These are phyloP conservation scores for Borostomias antarcticus DNA, from an alignment of 2,797 vertebrate species.

Conservation along the genomic window DNA sequence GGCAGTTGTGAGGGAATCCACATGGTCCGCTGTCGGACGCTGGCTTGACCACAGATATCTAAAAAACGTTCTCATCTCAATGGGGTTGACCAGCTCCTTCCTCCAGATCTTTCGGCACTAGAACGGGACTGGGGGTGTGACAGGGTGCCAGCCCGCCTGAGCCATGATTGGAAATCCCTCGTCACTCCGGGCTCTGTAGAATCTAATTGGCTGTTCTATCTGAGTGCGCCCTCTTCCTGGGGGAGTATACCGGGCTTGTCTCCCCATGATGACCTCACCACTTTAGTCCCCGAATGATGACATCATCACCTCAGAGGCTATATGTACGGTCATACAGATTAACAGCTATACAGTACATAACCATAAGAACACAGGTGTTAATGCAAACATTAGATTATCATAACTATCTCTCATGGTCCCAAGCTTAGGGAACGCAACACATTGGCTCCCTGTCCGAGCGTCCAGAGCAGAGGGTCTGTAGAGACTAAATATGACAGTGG, in stretches of 20 bases:
- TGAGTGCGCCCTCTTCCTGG: no score
- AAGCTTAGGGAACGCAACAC: conserved; percentile 52
- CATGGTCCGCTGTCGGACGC: no score
- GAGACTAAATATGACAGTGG: not conserved
- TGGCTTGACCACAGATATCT: not conserved
- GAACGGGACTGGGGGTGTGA: not conserved
- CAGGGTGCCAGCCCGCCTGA: not conserved
- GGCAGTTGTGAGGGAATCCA: not conserved
- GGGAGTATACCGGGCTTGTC: not conserved
- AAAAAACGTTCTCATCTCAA: not conserved
- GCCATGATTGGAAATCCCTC: not conserved
- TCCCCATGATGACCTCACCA: not conserved
- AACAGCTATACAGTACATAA: conserved; percentile 46
- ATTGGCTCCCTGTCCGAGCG: conserved; percentile 41
- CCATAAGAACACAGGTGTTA: conserved; percentile 40
- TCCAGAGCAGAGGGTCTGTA: conserved; percentile 52
- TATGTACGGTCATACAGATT: conserved; percentile 53
- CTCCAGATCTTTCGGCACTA: not conserved
- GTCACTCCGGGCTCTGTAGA: not conserved
- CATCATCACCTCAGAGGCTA: conserved; percentile 45
- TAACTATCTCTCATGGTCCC: conserved; percentile 35
- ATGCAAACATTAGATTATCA: conserved; percentile 52
- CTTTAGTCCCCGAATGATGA: conserved; percentile 11
- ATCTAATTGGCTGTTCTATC: not conserved
- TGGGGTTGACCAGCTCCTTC: not conserved